Percentiles rank a stretch among this genome's conserved stretches.
Conservation (phyloP, 2,113 vertebrate species). For the Phaethornis superciliosus region DNA sequence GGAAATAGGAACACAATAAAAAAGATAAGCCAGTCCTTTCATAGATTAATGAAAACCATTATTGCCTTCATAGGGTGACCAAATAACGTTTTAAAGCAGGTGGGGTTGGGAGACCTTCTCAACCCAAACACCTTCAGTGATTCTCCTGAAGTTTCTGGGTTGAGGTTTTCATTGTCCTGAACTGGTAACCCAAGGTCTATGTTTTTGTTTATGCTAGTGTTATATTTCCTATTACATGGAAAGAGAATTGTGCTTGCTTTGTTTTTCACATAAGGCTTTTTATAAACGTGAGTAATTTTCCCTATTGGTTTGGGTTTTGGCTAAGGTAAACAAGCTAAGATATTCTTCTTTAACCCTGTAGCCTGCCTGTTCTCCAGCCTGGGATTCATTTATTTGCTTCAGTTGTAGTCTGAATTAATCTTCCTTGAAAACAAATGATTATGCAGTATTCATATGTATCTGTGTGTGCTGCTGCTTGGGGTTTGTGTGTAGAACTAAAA, state of each 20-base stretch:
- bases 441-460: background rate
- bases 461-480: background rate
- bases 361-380: background rate
- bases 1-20: background rate
- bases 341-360: background rate
- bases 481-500: background rate
- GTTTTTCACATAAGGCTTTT: background rate
- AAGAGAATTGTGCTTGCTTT: background rate
- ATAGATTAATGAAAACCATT: background rate
- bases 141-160: background rate
- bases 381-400: background rate
- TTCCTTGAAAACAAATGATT: background rate
- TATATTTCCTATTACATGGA: background rate
- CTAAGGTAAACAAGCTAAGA: background rate
- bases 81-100: background rate
- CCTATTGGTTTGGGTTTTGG: background rate
- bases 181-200: background rate
- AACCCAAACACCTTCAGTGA: background rate
- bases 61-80: background rate
- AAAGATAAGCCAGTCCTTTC: background rate
- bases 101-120: background rate
- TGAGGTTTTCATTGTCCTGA: background rate
- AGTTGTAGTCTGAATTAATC: background rate
- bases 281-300: background rate
- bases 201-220: background rate